Base-by-base conservation (phyloP, 2,888 invertebrate species). In the Cosmia trapezina region DNA sequence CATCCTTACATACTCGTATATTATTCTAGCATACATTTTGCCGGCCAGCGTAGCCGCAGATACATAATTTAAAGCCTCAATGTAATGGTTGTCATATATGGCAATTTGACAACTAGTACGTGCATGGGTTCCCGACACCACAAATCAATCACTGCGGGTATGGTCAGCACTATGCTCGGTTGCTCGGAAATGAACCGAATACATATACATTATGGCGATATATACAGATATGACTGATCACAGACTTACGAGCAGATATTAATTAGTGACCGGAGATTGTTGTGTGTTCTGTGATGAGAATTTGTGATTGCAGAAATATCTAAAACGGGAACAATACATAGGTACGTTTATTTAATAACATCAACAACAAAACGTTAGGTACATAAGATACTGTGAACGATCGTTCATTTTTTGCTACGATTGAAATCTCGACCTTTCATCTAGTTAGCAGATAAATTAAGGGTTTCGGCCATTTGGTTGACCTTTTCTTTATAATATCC, bases 401-500 rank as follows among this genome's bases (percentile, higher is more conserved):
- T 43, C 33, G 53, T 59, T 59, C 22, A 71, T 71, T 78, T 70
- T 78, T 61, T 19, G 33, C 54, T 17, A n/a, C 60, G 64, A 70
- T 82, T 70, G 57, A 78, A 82, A 78, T 78, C 53, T 60, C 28
- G 73, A 57, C 64, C 56, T 53, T 54, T 49, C 59, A 17, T 64
- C 43, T 60, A 70, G 66, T 80, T 63, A 70, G 45, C 64, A 60
- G 59, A 70, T 70, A 82, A 73, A 82, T 80, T 82, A 82, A 73
- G 57, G 73, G 70, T 28, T 22, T 22, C 28, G 63, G 53, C 56
- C 73, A 70, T 73, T 73, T 61, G 41, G 47, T 54, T 56, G 80
- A 73, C 83, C 80, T 73, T 80, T 80, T 73, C 64, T 60, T 65
- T 53, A 59, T 82, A 78, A 73, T 78, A 82, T 57, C 47, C 60